Evolutionary conservation across 2,797 vertebrate genomes (phyloP), one percentile per base, ranked within the genome.

Genomic region (Kryptopterus vitreolus): DNA sequence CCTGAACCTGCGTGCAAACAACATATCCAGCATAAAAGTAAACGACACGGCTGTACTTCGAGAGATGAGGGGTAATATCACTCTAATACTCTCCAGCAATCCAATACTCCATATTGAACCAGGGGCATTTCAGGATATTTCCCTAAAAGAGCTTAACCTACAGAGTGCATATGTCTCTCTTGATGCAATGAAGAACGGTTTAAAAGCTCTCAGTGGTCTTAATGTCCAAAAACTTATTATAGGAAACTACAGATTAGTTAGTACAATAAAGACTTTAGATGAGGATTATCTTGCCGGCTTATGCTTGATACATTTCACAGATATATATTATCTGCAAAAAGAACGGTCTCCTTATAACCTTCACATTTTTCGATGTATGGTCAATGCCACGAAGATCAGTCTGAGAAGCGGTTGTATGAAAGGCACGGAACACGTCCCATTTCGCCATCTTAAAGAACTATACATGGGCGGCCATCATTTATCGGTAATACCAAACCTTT

Each of bases 1-100:
- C 69, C 79, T 95, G 57, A 92, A 90, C 68, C 89, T 95, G 71
- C 85, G 83, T 61, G 87, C 84, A 4, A 95, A 95, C 79, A 86
- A 87, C 12, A 94, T 95, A 59, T 85, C 89, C 3, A 78, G 63
- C 4, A 88, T 94, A 74, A 89, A 77, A 80, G 72, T 57, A 24
- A 76, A 82, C 78, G 90, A 94, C 52, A 87, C 93, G 0, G 86
- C 86, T 50, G 76, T 86, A 50, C 82, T 95, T 58, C 85, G 38
- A 79, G 57, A 79, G 81, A 84, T 9, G 12, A 82, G 77, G 3
- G 33, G 33, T 66, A 92, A 92, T 68, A 87, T 95, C 38, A 92
- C 92, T 0, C 74, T 95, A 78, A 92, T 92, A 15, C 85, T 35
- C 33, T 65, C 94, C 66, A 55, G 90, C 57, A 95, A 95, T 62